Evolutionary conservation across 1,140 invertebrate species (phyloP), one percentile per base, ranked within the genome.

Genomic region (Drosophila watanabei): DNA sequence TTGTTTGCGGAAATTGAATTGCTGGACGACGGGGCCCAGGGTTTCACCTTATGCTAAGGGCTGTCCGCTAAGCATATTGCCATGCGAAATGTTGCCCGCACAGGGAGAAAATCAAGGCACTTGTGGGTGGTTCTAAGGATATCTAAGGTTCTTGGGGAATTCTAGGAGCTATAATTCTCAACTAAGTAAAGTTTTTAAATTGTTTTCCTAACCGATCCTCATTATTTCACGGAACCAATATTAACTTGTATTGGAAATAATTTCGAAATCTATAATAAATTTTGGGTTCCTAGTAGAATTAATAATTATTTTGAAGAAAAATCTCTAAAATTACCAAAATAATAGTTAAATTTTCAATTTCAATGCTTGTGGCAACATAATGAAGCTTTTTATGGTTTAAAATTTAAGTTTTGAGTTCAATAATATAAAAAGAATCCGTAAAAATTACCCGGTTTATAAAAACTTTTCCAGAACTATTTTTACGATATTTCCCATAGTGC

Each of bases 1-100:
- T 84, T 87, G 81, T 88, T 88, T 80, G 85, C 81, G 84, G 84
- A 88, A 88, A 88, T 88, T 88, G 75, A 88, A 88, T 88, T 79
- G 85, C 83, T 80, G 70, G 79, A 80, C 77, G 54, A 20, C 81
- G 54, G 33, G 33, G 14, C 18, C 54, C 54, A 65, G 82, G 61
- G 63, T 80, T 78, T 84, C 73, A 89, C 80, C 84, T 89, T 88
- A 89, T 88, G 80, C 68, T 77, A 62, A 62, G 60, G 52, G 75
- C 76, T 57, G 48, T 79, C 75, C 80, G 59, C 77, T 73, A 75
- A 88, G 85, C 85, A 89, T 89, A 89, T 84, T 89, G 80, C 80
- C 65, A 68, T 32, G 60, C 66, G 60, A 70, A 70, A 65, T 43
- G 63, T 30, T 39, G 10, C 5, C 49, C 49, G 45, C 68, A 71